Evolutionary conservation across 2,888 invertebrate genomes (phyloP), one percentile per base, ranked within the genome.

Genomic region (Torymus tubicola): DNA sequence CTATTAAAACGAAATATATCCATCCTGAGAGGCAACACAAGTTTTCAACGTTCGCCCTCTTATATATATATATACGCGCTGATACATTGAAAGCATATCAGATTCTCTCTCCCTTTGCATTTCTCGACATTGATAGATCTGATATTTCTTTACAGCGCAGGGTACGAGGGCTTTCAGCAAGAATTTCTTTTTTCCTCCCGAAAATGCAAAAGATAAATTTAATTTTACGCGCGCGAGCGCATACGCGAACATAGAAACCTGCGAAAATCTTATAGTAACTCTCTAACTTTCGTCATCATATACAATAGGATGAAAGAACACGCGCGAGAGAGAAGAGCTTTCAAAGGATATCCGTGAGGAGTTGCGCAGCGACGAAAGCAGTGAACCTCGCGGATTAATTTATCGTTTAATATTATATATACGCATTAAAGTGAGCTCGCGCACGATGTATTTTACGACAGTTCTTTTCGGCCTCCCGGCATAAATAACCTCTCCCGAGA

Each of bases 71-170:
- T 61, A 61, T 42, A n/a, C 42, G 21, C 16, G 31, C n/a, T 16
- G 12, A 50, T 18, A 75, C 67, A 68, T 60, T 58, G 68, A 24
- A 50, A 67, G 64, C 42, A 57, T 21, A 24, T 57, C 18, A 18
- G 18, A 21, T 31, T n/a, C 42, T 42, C 42, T 16, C 42, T 16
- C 42, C 63, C 50, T 72, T 72, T 61, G 68, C 18, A 42, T 67
- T 55, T 72, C 53, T 16, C 21, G 72, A 72, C 78, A 78, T 78
- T 78, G 78, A 78, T 78, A 42, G 78, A 78, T 78, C 78, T 72
- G 52, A 70, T 77, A 63, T 18, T 70, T 63, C 69, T 57, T 57
- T 70, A 2, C 42, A n/a, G 18, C 8, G 57, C n/a, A 58, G 52
- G 61, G 52, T 21, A 1, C 16, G 8, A 8, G 8, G 42, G 42